phyloP scores from a whole-genome alignment of 2,113 vertebrate species.

The Mirounga angustirostris region DNA sequence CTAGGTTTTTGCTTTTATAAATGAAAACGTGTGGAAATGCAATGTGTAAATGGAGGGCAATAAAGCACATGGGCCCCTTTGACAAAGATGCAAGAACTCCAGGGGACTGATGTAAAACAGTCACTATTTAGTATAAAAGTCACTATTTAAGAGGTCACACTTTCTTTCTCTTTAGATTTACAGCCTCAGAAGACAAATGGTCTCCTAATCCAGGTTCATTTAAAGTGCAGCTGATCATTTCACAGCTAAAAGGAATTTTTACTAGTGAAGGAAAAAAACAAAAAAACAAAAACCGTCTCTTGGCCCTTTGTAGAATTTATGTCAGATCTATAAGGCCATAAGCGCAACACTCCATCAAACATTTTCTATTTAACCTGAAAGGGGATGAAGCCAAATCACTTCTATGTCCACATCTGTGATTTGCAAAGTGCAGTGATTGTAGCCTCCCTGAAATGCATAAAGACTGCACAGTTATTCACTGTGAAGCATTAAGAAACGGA shows the following conservation, averaged over 20 bases:
- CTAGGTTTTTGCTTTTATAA: slow-evolving; percentile 43
- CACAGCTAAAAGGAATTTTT: slow-evolving; percentile 79
- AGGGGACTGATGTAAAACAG: slow-evolving; percentile 11
- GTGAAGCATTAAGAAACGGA: slow-evolving; percentile 1
- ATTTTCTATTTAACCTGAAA: slow-evolving; percentile 84
- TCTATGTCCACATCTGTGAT: slow-evolving; percentile 46
- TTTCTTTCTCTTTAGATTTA: slow-evolving; percentile 54
- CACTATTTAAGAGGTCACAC: slow-evolving; percentile 35
- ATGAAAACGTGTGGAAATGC: background rate
- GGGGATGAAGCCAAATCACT: slow-evolving; percentile 75
- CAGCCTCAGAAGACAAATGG: slow-evolving; percentile 73
- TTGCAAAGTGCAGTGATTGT: slow-evolving; percentile 56
- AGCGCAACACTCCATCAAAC: slow-evolving; percentile 78
- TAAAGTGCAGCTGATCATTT: slow-evolving; percentile 84
- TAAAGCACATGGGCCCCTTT: background rate
- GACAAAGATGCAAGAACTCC: slow-evolving; percentile 23
- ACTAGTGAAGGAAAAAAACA: slow-evolving; percentile 44
- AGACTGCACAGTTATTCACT: background rate
- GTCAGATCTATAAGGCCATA: slow-evolving; percentile 78
- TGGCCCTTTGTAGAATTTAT: slow-evolving; percentile 80
- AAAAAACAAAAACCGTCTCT: background rate
- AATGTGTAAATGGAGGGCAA: background rate
- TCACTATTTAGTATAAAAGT: background rate
- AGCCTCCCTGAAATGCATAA: background rate
- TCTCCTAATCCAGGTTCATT: slow-evolving; percentile 80